Percentiles rank a stretch among this genome's conserved stretches.
phyloP scores from a whole-genome alignment of 2,797 vertebrate genomes.

The Hyperoplus immaculatus region DNA sequence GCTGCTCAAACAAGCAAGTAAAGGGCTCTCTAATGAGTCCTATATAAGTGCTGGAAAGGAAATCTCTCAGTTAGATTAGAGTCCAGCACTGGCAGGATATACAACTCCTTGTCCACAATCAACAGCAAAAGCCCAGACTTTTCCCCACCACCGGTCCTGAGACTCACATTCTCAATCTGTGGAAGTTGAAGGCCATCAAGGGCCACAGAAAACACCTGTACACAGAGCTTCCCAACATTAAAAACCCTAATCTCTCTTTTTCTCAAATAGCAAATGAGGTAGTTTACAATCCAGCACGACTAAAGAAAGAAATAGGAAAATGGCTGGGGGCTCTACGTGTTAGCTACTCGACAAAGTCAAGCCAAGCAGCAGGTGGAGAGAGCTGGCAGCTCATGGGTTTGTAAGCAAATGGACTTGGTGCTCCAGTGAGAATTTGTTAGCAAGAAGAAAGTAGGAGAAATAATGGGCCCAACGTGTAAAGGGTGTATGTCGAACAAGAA shows the following conservation, averaged over 20 bases:
- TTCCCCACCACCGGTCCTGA: conserved; percentile 25
- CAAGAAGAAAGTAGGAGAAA: conserved; percentile 44
- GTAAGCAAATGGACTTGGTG: conserved; percentile 49
- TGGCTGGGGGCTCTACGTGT: conserved; percentile 43
- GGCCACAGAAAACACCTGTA: conserved; percentile 60
- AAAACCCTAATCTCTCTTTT: conserved; percentile 41
- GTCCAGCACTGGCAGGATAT: conserved; percentile 65
- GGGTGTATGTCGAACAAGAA: conserved; percentile 34
- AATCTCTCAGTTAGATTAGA: conserved; percentile 71
- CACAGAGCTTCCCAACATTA: conserved; percentile 34
- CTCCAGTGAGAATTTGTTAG: conserved; percentile 50
- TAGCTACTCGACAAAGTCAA: conserved; percentile 44
- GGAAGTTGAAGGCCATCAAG: conserved; percentile 55
- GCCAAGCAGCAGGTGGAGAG: conserved; percentile 47
- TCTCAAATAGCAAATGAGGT: conserved; percentile 56
- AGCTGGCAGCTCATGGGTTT: conserved; percentile 29
- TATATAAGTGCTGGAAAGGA: conserved; percentile 73
- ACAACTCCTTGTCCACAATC: conserved; percentile 49
- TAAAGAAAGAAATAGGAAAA: conserved; percentile 50
- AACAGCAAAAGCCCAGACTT: conserved; percentile 45
- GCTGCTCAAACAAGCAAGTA: conserved; percentile 61
- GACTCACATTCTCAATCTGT: conserved; percentile 62
- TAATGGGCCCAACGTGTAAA: conserved; percentile 42
- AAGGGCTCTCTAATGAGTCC: conserved; percentile 77
- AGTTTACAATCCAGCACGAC: conserved; percentile 51